Conservation (phyloP, 2,797 vertebrate species). For the Sebastes umbrosus region DNA sequence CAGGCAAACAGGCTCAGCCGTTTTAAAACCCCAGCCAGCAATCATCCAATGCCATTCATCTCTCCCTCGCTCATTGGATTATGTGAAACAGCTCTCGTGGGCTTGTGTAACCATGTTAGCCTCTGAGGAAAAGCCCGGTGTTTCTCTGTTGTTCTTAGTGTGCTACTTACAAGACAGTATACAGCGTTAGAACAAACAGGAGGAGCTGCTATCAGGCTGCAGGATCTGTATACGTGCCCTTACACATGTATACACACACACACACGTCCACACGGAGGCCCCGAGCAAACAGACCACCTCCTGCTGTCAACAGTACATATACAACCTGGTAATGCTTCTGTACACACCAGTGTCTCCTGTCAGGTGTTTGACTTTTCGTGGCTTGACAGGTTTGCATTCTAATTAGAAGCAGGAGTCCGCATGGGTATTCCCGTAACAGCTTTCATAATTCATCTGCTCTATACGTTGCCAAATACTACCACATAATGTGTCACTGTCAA, state of each 20-base stretch:
- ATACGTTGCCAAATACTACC: constrained; percentile 13
- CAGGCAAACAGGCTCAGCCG: constrained; percentile 41
- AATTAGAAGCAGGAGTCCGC: constrained; percentile 17
- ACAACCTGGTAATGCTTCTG: constrained; percentile 12
- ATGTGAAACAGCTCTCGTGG: constrained; percentile 60
- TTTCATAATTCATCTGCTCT: constrained; percentile 42
- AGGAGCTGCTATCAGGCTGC: constrained; percentile 31
- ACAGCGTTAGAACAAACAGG: constrained; percentile 48
- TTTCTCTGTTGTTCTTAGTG: constrained; percentile 35
- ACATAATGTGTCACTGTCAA: constrained; percentile 32
- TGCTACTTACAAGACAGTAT: constrained; percentile 21
- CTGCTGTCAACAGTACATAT: constrained; percentile 44
- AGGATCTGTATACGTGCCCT: constrained; percentile 49
- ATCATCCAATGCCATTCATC: constrained; percentile 55
- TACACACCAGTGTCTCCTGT: constrained; percentile 12
- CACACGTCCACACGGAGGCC: background rate
- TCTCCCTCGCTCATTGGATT: constrained; percentile 63
- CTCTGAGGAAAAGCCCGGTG: constrained; percentile 52
- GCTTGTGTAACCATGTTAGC: constrained; percentile 63
- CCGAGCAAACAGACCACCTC: constrained; percentile 31
- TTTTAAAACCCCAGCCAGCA: constrained; percentile 48
- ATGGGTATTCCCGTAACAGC: constrained; percentile 27
- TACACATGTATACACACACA: constrained; percentile 16
- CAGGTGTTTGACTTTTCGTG: constrained; percentile 15
- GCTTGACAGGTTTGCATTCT: constrained; percentile 34